Conservation (phyloP, 2,888 invertebrate genomes). For the Lycaena phlaeas region DNA sequence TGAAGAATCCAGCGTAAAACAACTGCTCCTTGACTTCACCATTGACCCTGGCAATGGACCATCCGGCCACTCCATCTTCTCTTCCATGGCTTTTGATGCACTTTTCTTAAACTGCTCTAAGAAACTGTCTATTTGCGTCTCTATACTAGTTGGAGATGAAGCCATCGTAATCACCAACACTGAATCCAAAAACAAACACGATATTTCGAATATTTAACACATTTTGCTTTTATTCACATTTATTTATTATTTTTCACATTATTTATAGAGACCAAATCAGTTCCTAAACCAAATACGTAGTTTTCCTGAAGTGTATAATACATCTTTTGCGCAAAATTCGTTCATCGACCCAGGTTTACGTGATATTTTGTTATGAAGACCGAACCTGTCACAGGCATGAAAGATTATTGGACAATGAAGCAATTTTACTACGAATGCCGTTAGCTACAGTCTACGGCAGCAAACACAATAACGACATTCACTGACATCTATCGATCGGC, state of each 20-base stretch:
- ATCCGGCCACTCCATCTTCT: constrained; percentile 68
- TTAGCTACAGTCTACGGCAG: constrained; percentile 53
- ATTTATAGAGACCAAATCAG: background rate
- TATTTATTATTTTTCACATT: constrained; percentile 8
- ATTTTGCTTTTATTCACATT: constrained; percentile 33
- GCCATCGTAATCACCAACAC: constrained; percentile 74
- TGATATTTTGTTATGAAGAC: constrained; percentile 43
- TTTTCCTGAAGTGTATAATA: constrained; percentile 34
- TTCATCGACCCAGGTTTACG: constrained; percentile 45
- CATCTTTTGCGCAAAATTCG: constrained; percentile 38
- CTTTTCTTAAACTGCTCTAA: constrained; percentile 86
- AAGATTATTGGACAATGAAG: constrained; percentile 43
- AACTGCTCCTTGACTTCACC: constrained; percentile 66
- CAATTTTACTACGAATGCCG: constrained; percentile 66
- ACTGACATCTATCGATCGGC: constrained; percentile 71
- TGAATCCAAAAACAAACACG: constrained; percentile 55
- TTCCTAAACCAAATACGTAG: constrained; percentile 9
- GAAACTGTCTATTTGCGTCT: constrained; percentile 89
- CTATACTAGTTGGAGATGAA: constrained; percentile 79
- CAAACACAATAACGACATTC: constrained; percentile 66
- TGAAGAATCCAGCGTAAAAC: constrained; percentile 57
- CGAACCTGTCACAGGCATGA: constrained; percentile 45
- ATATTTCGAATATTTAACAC: constrained; percentile 38
- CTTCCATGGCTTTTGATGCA: constrained; percentile 84
- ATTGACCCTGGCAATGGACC: constrained; percentile 56